Evolutionary conservation across 2,797 vertebrate genomes (phyloP), one percentile per base, ranked within the genome.

Genomic region (Miichthys miiuy): DNA sequence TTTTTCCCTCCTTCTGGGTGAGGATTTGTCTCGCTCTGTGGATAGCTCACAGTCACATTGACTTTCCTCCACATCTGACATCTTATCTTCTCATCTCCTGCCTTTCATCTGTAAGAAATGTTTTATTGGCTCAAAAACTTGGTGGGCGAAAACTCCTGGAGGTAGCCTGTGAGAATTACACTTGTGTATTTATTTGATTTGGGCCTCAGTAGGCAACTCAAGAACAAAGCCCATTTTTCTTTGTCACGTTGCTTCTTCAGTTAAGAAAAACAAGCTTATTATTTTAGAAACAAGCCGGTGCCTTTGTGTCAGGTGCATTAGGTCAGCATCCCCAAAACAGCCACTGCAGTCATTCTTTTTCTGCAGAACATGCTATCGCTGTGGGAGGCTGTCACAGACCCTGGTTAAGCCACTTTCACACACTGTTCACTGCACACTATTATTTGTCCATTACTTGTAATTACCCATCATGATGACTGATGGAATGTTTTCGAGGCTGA

Each of bases 371-470:
- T 68, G 75, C 64, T 65, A 56, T 80, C 55, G 12, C 84, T 76
- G 77, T 83, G 72, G 80, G 84, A 90, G 74, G 75, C 83, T 70
- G 77, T 84, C 83, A 82, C 84, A 73, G 52, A 77, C 77, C 38
- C 75, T 83, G 68, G 69, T 91, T 88, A 85, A 84, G 82, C 87
- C 76, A 83, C 88, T 91, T 90, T 90, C 88, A 91, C 87, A 88
- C 87, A 57, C 75, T 80, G 77, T 84, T 90, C 86, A 85, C 86
- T 55, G 51, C 83, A 82, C 84, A 84, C 86, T 83, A 86, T 91
- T 91, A 92, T 92, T 91, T 92, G 91, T 91, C 85, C 89, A 92
- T 93, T 93, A 92, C 81, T 88, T 91, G 88, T 91, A 94, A 94
- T 94, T 92, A 93, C 78, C 87, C 81, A 87, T 93, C 89, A 90